Percentiles rank a stretch among this genome's conserved stretches.
Evolutionary conservation across 1,140 invertebrate genomes (phyloP).

Genomic region (Adelges cooleyi): DNA sequence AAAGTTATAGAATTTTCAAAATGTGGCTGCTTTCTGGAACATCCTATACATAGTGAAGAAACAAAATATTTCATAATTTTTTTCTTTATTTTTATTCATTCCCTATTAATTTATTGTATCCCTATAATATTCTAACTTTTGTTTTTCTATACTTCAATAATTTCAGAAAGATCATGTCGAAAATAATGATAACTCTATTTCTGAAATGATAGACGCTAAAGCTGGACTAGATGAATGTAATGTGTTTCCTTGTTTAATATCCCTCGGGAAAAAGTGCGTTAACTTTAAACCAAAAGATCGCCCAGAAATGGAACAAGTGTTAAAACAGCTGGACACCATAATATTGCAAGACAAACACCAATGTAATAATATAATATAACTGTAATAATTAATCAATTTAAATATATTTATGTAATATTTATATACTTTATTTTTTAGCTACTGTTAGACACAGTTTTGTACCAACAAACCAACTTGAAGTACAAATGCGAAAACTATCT

Average conservation of each 20-base stretch:
- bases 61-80: too few species aligned
- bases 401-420: not conserved
- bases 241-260: slow-evolving; percentile 45
- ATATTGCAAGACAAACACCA: slow-evolving; percentile 10
- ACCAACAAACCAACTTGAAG: slow-evolving; percentile 8
- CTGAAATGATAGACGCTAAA: slow-evolving; percentile 43
- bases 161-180: slow-evolving; percentile 53
- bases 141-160: not conserved
- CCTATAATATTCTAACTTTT: too few species aligned
- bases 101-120: too few species aligned
- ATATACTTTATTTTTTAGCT: not conserved
- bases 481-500: slow-evolving; percentile 15
- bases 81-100: too few species aligned
- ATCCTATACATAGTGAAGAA: too few species aligned
- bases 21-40: too few species aligned
- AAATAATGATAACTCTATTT: slow-evolving; percentile 38
- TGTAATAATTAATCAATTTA: not conserved
- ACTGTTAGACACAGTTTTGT: not conserved
- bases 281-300: slow-evolving; percentile 44
- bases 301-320: slow-evolving; percentile 52
- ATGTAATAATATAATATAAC: not conserved
- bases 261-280: slow-evolving; percentile 49
- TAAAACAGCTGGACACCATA: slow-evolving; percentile 39
- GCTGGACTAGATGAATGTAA: slow-evolving; percentile 41
- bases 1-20: too few species aligned